Conservation (phyloP, 2,113 vertebrate species). For the Prunella fulvescens region DNA sequence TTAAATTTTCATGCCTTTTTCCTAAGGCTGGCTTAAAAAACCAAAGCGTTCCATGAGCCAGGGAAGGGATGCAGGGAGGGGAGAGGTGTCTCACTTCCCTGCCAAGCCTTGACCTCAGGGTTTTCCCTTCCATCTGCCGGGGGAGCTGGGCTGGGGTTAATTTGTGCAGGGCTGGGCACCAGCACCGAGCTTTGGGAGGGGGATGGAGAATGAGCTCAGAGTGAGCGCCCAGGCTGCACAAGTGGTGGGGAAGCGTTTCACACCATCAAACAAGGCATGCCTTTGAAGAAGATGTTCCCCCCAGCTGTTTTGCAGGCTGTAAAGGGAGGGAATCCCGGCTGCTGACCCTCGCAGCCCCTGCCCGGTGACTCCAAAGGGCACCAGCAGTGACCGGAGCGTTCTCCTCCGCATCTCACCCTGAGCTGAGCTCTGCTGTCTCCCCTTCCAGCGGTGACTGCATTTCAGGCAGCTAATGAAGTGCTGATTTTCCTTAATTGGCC, state of each 20-base stretch:
- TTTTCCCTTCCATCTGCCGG: neutral
- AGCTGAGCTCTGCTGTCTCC: neutral
- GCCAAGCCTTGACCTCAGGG: neutral
- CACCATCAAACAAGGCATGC: neutral
- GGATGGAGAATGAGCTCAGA: neutral
- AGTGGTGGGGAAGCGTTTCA: neutral
- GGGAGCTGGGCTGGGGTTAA: neutral
- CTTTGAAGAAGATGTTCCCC: neutral
- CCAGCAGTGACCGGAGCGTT: accelerated
- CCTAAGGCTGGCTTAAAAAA: slow-evolving; percentile 14
- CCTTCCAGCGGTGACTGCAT: neutral
- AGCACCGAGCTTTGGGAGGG: neutral
- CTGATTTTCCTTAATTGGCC: slow-evolving; percentile 44
- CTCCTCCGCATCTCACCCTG: neutral
- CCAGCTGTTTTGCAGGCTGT: neutral
- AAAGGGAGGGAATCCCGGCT: accelerated
- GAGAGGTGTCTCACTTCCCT: neutral
- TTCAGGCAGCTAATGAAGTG: slow-evolving; percentile 46
- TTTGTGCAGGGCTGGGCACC: neutral
- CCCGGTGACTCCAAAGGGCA: accelerated
- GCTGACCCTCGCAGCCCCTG: neutral
- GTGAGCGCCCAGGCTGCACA: neutral
- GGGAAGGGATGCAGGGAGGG: neutral
- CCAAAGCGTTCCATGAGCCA: neutral
- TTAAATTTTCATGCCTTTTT: slow-evolving; percentile 33